A percentile compares a stretch with the other conserved stretches of the same genome.
phyloP scores from a whole-genome alignment of 2,113 vertebrate species.

The Arizona elegans region DNA sequence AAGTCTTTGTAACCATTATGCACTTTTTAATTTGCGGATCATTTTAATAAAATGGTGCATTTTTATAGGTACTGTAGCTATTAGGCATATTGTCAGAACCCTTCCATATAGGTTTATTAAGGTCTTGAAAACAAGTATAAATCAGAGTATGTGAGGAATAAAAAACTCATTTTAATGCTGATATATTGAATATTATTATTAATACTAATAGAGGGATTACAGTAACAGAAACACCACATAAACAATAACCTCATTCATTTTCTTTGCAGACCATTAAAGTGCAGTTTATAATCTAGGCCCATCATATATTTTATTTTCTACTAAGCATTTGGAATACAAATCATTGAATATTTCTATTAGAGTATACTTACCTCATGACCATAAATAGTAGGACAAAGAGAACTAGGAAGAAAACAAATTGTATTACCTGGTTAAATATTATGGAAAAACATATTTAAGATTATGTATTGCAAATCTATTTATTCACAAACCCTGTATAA shows the following conservation, averaged over 20 bases:
- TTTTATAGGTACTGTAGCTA: background rate
- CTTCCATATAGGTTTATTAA: background rate
- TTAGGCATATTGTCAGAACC: background rate
- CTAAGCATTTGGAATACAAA: background rate
- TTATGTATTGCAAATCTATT: background rate
- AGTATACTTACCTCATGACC: constrained; percentile 86
- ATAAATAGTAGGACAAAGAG: constrained; percentile 94
- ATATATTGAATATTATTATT: background rate
- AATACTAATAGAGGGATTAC: background rate
- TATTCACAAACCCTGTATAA: background rate
- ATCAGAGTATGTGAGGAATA: background rate
- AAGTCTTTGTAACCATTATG: background rate
- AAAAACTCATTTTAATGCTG: background rate
- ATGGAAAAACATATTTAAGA: background rate
- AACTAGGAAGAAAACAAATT: constrained; percentile 75
- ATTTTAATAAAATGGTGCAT: background rate
- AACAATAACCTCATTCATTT: background rate
- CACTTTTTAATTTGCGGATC: background rate
- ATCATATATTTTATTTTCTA: background rate
- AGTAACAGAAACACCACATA: background rate
- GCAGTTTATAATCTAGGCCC: background rate
- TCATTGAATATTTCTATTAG: background rate
- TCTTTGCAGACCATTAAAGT: background rate
- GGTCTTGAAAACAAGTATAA: background rate
- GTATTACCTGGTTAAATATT: constrained; percentile 5